Evolutionary conservation across 2,888 invertebrate genomes (phyloP), one percentile per base, ranked within the genome.

Genomic region (Timandra comae): DNA sequence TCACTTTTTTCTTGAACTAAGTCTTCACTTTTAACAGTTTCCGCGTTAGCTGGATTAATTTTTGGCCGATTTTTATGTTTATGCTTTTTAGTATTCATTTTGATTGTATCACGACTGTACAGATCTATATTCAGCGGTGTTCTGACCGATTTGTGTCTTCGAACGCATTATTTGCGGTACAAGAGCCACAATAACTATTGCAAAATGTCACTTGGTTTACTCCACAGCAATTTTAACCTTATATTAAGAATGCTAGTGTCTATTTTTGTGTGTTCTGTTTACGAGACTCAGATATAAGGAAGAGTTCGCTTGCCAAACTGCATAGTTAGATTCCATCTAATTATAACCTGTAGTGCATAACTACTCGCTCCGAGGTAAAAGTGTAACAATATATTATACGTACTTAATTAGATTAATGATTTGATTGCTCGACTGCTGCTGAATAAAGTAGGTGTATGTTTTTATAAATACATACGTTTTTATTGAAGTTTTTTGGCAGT

Each of bases 61-160:
- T 78, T 42, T 50, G 63, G 28, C 45, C 52, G 69, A 33, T 73
- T 71, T 69, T 80, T 85, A 51, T 63, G 66, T 64, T 84, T 84
- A 29, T 55, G 59, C 42, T 81, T 84, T 58, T 77, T 82, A 35
- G 58, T 52, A 42, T 77, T 77, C 82, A 84, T 82, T 52, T 59
- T 56, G 26, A 41, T 41, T n/a, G n/a, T n/a, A 23, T 49, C 40
- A 61, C 68, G 68, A 65, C 75, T 63, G 65, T 41, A 41, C 76
- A 53, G 59, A 55, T 68, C 72, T 73, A 78, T 75, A 69, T 68
- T 59, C 74, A 72, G 71, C 59, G 56, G 54, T 46, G 57, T 53
- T 76, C 79, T 82, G 79, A 70, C 71, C 69, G 74, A 69, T 66
- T 71, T 74, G 62, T 69, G 33, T 35, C 41, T 41, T 60, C 63